These are phyloP conservation scores for Rhagoletis zephyria DNA, from an alignment of 1,140 invertebrate genomes.

Conservation along the genomic window DNA sequence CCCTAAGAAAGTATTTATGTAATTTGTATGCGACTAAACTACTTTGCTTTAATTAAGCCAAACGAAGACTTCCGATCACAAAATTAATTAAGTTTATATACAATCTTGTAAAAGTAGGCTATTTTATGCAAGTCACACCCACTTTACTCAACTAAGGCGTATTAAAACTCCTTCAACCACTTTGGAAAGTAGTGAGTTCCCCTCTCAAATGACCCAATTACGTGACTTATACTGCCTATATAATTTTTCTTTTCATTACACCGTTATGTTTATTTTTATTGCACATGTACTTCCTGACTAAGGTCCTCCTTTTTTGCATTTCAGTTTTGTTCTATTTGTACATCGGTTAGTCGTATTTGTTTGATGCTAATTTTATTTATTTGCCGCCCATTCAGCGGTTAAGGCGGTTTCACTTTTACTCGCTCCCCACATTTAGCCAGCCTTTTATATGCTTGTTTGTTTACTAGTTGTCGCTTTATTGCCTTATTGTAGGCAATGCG, in stretches of 20 bases:
- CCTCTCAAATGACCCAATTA: background rate
- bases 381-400: background rate
- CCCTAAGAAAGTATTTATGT: too few species aligned
- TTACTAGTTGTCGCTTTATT: background rate
- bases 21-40: too few species aligned
- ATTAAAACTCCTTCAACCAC: too few species aligned
- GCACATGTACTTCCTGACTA: background rate
- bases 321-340: background rate
- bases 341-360: constrained; percentile 12
- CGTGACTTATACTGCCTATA: background rate
- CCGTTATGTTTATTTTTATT: constrained; percentile 38
- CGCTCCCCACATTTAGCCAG: background rate
- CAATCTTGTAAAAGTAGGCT: too few species aligned
- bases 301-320: background rate
- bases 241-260: background rate
- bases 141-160: too few species aligned
- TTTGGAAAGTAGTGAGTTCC: too few species aligned
- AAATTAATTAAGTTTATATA: too few species aligned
- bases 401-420: constrained; percentile 21
- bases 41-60: too few species aligned
- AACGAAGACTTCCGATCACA: too few species aligned
- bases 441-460: constrained; percentile 1
- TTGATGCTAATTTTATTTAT: constrained; percentile 43
- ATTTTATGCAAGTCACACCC: too few species aligned
- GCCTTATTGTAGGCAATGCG: background rate